phyloP scores from a whole-genome alignment of 37 sponge, comb jelly and placozoan genomes.

The Agelas oroides region DNA sequence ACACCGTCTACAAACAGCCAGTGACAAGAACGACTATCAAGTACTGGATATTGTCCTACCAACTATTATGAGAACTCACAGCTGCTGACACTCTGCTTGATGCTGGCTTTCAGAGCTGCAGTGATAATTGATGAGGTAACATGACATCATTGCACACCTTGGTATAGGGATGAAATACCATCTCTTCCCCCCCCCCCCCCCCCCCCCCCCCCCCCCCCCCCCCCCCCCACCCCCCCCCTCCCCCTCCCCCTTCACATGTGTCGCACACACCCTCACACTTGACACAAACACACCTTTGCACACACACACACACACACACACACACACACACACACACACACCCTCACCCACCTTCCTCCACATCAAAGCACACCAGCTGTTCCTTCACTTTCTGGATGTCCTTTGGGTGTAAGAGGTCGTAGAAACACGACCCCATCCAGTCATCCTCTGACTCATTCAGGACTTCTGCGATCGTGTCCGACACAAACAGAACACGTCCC shows the following conservation, averaged over 20 bases:
- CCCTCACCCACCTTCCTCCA: slow-evolving; percentile 58
- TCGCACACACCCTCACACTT: too few relatives aligned
- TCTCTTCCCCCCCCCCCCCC: too few relatives aligned
- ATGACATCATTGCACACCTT: not conserved
- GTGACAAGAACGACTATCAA: too few relatives aligned
- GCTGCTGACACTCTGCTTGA: slow-evolving; percentile 16
- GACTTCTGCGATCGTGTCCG: slow-evolving; percentile 73
- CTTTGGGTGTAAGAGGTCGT: slow-evolving; percentile 83
- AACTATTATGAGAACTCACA: slow-evolving; percentile 44
- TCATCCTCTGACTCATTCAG: slow-evolving; percentile 42
- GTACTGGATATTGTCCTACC: too few relatives aligned
- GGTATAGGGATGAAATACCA: too few relatives aligned
- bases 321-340: not conserved
- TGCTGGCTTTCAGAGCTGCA: slow-evolving; percentile 23
- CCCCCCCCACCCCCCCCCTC: too few relatives aligned
- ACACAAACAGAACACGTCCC: slow-evolving; percentile 79
- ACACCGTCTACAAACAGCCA: too few relatives aligned
- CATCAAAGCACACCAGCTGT: slow-evolving; percentile 75
- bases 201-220: too few relatives aligned
- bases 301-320: not conserved
- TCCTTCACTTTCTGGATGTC: slow-evolving; percentile 73
- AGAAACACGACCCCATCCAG: slow-evolving; percentile 73
- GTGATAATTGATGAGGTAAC: not conserved
- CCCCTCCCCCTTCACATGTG: too few relatives aligned
- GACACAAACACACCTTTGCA: too few relatives aligned